Evolutionary conservation across 2,888 invertebrate genomes (phyloP), one percentile per base, ranked within the genome.

Genomic region (Himalopsyche tibetana): DNA sequence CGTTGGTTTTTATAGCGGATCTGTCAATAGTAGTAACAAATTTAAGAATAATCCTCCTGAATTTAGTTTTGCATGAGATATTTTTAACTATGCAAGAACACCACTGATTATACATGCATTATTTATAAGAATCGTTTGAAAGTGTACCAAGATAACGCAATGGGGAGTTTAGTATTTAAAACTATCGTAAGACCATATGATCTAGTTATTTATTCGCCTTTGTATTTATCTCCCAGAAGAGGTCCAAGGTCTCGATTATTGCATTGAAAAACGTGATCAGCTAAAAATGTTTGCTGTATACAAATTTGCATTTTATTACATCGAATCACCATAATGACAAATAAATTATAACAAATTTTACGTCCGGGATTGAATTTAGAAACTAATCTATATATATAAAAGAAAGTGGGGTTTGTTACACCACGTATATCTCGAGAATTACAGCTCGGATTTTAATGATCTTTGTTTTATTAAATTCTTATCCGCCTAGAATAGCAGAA

Each of bases 211-310:
- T 19, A 63, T 63, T 19, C 63, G 28, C 63, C n/a, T 51, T 51
- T 51, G 28, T 63, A 63, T 63, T 19, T 28, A 19, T 63, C n/a
- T 63, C 63, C 19, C 63, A 63, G 63, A 63, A 63, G 63, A 63
- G 19, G 63, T 63, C 63, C 63, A 63, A 63, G 63, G 63, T 11
- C 63, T 63, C 19, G 28, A 63, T 63, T 63, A 28, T 63, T 19
- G 63, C 63, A 63, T 9, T 63, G 9, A 63, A 19, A 63, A 63
- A 19, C 63, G 63, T 63, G 63, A 63, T 63, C 19, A 19, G 19
- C 63, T 63, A 63, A 63, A 56, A 19, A 19, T 63, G 63, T 63
- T 63, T 63, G 63, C 63, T 19, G 19, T 63, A 19, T 19, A 28
- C 8, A 63, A 19, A 28, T 63, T 63, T 63, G 19, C 63, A 63